Percentiles rank a stretch among this genome's conserved stretches.
Conservation (phyloP, 2,797 vertebrate species). For the Schizopygopsis malacanthus region DNA sequence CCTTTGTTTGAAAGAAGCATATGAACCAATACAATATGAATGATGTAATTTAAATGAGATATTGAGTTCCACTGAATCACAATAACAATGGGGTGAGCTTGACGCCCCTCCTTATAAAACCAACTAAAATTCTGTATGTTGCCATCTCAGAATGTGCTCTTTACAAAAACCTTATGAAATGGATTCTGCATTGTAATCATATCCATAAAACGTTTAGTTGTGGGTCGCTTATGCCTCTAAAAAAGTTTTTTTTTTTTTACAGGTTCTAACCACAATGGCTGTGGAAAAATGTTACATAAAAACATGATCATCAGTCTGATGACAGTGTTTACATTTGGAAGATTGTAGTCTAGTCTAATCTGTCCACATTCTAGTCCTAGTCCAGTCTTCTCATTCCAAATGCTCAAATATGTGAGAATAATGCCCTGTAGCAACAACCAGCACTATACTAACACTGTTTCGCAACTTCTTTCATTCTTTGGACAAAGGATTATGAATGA, state of each 20-base stretch:
- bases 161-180: not conserved
- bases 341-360: slow-evolving; percentile 45
- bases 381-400: slow-evolving; percentile 54
- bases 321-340: slow-evolving; percentile 45
- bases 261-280: not conserved
- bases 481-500: slow-evolving; percentile 9
- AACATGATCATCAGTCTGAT: not conserved
- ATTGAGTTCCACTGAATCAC: not conserved
- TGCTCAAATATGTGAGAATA: slow-evolving; percentile 54
- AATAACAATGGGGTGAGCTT: not conserved
- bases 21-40: not conserved
- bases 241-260: not conserved
- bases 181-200: not conserved
- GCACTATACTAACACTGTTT: slow-evolving; percentile 34
- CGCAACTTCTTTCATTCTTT: slow-evolving; percentile 18
- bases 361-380: slow-evolving; percentile 45
- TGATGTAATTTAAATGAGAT: not conserved
- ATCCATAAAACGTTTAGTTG: not conserved
- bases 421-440: slow-evolving; percentile 46
- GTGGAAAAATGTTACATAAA: not conserved
- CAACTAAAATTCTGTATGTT: not conserved
- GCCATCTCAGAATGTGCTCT: not conserved
- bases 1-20: slow-evolving; percentile 9
- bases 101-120: not conserved
- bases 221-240: not conserved